These are phyloP conservation scores for Lacerta bilineata DNA, from an alignment of 2,797 vertebrate species.

Conservation along the genomic window DNA sequence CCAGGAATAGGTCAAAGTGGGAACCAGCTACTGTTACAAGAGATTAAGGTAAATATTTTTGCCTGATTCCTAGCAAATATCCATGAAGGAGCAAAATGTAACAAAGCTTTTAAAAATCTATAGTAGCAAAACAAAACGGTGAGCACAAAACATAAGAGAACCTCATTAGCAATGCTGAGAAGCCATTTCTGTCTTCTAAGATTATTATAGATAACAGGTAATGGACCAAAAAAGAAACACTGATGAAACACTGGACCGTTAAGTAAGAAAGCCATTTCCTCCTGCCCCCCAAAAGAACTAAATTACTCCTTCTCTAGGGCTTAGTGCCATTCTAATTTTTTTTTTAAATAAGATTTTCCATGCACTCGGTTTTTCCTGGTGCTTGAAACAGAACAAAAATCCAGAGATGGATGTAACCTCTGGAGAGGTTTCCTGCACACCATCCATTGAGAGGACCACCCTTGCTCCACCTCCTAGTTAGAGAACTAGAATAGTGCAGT, in stretches of 20 bases:
- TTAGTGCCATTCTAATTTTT: not conserved
- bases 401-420: not conserved
- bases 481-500: not conserved
- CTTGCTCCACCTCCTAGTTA: not conserved
- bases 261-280: slow-evolving; percentile 34
- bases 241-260: slow-evolving; percentile 15
- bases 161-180: not conserved
- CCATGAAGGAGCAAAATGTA: slow-evolving; percentile 19
- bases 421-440: not conserved
- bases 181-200: not conserved
- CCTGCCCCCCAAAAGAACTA: not conserved
- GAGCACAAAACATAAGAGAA: not conserved
- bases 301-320: not conserved
- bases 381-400: not conserved
- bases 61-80: not conserved
- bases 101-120: not conserved
- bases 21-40: slow-evolving; percentile 11
- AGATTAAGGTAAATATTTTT: not conserved
- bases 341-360: not conserved
- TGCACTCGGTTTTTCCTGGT: not conserved
- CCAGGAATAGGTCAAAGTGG: not conserved
- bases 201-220: not conserved
- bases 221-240: slow-evolving; percentile 40
- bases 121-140: not conserved
- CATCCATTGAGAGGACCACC: not conserved